A percentile compares a stretch with the other conserved stretches of the same genome.
phyloP scores from a whole-genome alignment of 2,113 vertebrate genomes.

The Mystacornis crossleyi region DNA sequence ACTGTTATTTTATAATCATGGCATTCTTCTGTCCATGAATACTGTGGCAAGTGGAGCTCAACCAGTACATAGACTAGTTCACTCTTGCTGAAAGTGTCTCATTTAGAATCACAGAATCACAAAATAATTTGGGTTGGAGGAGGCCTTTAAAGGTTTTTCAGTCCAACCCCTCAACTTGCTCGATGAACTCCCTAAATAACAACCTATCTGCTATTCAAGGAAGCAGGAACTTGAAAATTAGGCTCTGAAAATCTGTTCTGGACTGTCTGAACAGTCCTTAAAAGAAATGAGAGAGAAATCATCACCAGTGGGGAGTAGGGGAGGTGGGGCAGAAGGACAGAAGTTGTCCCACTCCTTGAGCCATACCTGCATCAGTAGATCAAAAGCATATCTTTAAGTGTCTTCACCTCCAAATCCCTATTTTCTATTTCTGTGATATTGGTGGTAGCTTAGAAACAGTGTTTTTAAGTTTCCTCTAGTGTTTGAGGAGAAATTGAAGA shows the following conservation, averaged over 20 bases:
- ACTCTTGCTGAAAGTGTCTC: neutral
- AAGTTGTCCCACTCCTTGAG: neutral
- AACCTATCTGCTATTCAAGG: neutral
- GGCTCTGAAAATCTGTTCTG: neutral
- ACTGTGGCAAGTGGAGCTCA: neutral
- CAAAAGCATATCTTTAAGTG: neutral
- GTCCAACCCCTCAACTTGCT: rapidly evolving
- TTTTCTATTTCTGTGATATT: neutral
- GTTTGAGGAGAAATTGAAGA: neutral
- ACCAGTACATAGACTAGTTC: neutral
- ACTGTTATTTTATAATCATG: neutral
- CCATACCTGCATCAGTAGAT: neutral
- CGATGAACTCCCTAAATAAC: neutral
- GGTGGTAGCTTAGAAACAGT: neutral
- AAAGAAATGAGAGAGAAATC: neutral
- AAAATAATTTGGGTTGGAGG: neutral
- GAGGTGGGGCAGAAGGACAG: neutral
- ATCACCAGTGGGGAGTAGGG: neutral
- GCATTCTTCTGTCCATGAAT: neutral
- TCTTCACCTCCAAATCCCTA: neutral
- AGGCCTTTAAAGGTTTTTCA: neutral
- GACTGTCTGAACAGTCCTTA: neutral
- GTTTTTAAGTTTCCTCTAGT: neutral
- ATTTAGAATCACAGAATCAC: neutral
- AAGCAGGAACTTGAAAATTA: neutral